phyloP scores from a whole-genome alignment of 2,888 invertebrate genomes.

The Caenorhabditis panamensis region DNA sequence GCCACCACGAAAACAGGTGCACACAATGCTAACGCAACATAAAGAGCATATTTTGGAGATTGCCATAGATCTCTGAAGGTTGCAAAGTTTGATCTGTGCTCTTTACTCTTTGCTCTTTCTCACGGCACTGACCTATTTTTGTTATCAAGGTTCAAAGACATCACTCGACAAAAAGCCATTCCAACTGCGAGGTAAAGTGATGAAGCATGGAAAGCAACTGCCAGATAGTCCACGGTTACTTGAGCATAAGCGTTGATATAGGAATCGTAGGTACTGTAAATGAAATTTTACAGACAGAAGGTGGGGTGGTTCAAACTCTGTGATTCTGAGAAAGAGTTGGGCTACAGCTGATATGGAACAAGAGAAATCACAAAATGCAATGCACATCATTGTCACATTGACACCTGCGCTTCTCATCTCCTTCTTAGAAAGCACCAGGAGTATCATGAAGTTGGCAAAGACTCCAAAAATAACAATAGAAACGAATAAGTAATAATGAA shows the following conservation, averaged over 20 bases:
- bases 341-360: conserved; percentile 17
- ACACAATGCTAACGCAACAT: conserved; percentile 11
- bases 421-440: conserved; percentile 32
- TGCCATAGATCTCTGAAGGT: conserved; percentile 48
- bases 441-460: conserved; percentile 35
- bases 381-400: conserved; percentile 45
- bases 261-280: conserved; percentile 18
- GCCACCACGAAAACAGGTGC: conserved; percentile 26
- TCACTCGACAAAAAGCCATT: conserved; percentile 47
- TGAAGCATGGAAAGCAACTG: conserved; percentile 45
- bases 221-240: conserved; percentile 28
- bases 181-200: conserved; percentile 39
- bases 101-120: too few species aligned
- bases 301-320: too few species aligned
- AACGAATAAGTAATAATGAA: conserved; percentile 35
- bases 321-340: conserved; percentile 22
- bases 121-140: neutral
- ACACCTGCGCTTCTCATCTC: conserved; percentile 45
- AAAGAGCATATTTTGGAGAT: conserved; percentile 34
- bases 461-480: conserved; percentile 21
- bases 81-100: too few species aligned
- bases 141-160: conserved; percentile 23
- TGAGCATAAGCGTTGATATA: conserved; percentile 30
- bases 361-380: conserved; percentile 41
- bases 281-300: too few species aligned